Evolutionary conservation across 2,888 invertebrate genomes (phyloP), one percentile per base, ranked within the genome.

Genomic region (Geophilus truncorum): DNA sequence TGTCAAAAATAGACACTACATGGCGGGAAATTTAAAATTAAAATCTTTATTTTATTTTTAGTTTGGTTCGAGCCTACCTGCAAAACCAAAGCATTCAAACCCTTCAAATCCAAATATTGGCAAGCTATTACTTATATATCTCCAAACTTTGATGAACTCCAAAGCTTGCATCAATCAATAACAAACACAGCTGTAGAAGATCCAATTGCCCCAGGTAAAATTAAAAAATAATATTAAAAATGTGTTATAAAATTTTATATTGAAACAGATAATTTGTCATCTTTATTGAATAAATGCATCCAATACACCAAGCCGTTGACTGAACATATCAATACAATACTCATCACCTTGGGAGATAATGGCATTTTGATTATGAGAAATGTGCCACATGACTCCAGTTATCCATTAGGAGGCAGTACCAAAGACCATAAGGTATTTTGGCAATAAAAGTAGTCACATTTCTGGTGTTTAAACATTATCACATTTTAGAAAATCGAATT

Each of bases 41-140:
- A n/a, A n/a, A n/a, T n/a, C n/a, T 18, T 62, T 62, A 23, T 18
- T 62, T 23, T 62, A 9, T 85, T 92, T 91, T 83, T 90, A 92
- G 95, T 95, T 7, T 94, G 95, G 89, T 96, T 92, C 86, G 97
- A 97, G 86, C 95, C 96, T 0, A 96, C 96, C 0, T 96, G 96
- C 85, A 88, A 92, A 84, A 89, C 91, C 83, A 93, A 93, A 85
- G 93, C 94, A 0, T 86, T 88, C 0, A 94, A 93, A 87, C 91
- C 93, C 28, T 92, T 95, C 82, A 85, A 86, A 45, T 88, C 87
- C 12, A 85, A 86, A 12, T 84, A 87, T 76, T 89, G 89, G 87
- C 86, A 87, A 81, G 84, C 89, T 23, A 91, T 92, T 84, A 90
- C 93, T 3, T 87, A 86, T 81, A 82, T 84, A 6, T 93, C 95